Base-by-base conservation (phyloP, 2,797 vertebrate species). In the Podarcis lilfordi region DNA sequence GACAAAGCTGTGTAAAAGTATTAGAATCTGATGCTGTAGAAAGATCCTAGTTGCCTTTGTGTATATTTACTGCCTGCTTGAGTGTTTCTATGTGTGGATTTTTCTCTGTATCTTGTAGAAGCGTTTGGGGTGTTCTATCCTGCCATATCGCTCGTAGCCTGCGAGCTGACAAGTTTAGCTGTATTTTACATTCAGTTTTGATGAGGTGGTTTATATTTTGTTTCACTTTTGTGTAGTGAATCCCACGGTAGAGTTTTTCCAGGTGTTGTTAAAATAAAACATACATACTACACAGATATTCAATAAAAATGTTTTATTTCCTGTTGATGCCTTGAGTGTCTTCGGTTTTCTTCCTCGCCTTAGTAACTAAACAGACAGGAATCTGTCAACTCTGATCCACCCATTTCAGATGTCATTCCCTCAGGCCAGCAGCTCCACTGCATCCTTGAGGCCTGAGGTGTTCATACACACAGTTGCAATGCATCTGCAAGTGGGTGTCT, bases 231-330 rank as follows among this genome's bases (percentile, higher is more conserved):
- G 98, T 99, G 98, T 99, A 98, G 99, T 99, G 98, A 98, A 98
- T 97, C 97, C 98, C 98, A 98, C 97, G 97, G 98, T 99, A 99
- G 97, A 98, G 98, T 99, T 99, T 75, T 98, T 99, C 98, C 98
- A 98, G 98, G 98, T 98, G 99, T 99, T 97, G 98, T 99, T 99
- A 98, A 98, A 96, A 98, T 98, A 98, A 81, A 82, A 98, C 98
- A 98, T 98, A 98, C 98, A 98, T 99, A 97, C 96, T 97, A 98
- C 98, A 98, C 97, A 97, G 98, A 98, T 98, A 98, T 98, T 98
- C 98, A 99, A 99, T 99, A 99, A 99, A 99, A 99, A 98, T 97
- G 98, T 99, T 99, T 99, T 98, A 99, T 99, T 99, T 99, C 99
- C 98, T 98, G 98, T 99, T 99, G 98, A 98, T 98, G 98, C 97